Base-by-base conservation (phyloP, 2,797 vertebrate genomes). In the Paguma larvata region DNA sequence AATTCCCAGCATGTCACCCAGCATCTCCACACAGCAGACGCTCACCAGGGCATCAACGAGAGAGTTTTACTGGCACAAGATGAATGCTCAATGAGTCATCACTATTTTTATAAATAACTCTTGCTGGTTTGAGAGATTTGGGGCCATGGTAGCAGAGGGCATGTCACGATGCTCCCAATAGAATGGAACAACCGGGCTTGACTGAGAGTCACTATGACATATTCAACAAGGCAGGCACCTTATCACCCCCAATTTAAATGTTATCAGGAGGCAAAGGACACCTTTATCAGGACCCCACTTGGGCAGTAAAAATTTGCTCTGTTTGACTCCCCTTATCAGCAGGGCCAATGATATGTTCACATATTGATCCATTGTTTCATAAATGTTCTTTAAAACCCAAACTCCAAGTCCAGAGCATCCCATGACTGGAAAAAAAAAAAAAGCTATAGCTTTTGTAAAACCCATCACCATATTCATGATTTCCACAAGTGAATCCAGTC, bases 281-380 rank as follows among this genome's bases (percentile, higher is more conserved):
- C 25, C 44, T 79, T 89, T 78, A 85, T 89, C 79, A 86, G 65
- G 65, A 77, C 32, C 75, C 16, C 23, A 68, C 93, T 94, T 96
- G 90, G 97, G 86, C 79, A 95, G 63, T 85, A 80, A 82, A 75
- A 85, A 78, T 83, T 41, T 94, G 65, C 53, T 96, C 56, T 72
- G 34, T 79, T 93, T 95, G 70, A 62, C 63, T 91, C 34, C 85
- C 65, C 85, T 97, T 97, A 97, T 97, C 96, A 97, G 95, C 12
- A 72, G 59, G 53, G 67, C 62, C 85, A 93, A 38, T 89, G 92
- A 75, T 95, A 95, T 79, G 89, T 80, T 94, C 94, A 95, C 85
- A 65, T 88, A 95, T 93, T 53, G 94, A 97, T 96, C 91, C 48
- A 85, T 68, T 95, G 80, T 97, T 96, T 94, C 96, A 95, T 87